Base-by-base conservation (phyloP, 2,113 vertebrate genomes). In the Thamnaconus septentrionalis region DNA sequence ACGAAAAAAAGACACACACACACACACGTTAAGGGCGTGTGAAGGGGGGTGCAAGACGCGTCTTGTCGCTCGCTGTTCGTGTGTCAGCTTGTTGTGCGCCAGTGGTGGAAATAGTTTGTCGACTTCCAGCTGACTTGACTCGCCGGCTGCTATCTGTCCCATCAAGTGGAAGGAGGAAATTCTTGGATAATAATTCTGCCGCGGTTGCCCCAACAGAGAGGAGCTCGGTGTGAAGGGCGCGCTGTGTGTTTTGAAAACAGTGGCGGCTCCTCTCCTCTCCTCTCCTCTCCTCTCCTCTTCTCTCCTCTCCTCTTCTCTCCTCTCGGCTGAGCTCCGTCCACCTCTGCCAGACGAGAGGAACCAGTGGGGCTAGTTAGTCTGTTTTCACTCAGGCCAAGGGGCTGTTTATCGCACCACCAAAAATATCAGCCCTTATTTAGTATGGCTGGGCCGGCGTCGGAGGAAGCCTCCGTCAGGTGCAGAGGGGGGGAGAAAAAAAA, bases 341-440 rank as follows among this genome's bases (percentile, higher is more conserved):
- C 58, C 75, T 69, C 53, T 64, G 50, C 10, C 18, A 69, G 71
- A 71, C 61, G 18, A 65, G 60, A 71, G 62, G 55, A 75, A 84
- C 70, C 70, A 69, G 75, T 48, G 67, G 49, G 18, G 18, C 18
- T 31, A 76, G 82, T 82, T 75, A 50, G 80, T 59, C 81, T 89
- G 85, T 86, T 88, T 88, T 80, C 53, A 73, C 79, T 87, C 84
- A 81, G 60, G 72, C 76, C 74, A 58, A 84, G 64, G 59, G 81
- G 73, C 76, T 84, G 86, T 88, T 89, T 85, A 89, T 84, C 71
- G 75, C 52, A 53, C 57, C 65, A 63, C 63, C 82, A 50, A 50
- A 87, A 89, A 87, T 83, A 89, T 82, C 51, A 89, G 84, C 82
- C 87, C 84, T 80, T 89, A 89, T 89, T 89, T 88, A 87, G 89